phyloP scores from a whole-genome alignment of 2,113 vertebrate species.

The Nothoprocta pentlandii region DNA sequence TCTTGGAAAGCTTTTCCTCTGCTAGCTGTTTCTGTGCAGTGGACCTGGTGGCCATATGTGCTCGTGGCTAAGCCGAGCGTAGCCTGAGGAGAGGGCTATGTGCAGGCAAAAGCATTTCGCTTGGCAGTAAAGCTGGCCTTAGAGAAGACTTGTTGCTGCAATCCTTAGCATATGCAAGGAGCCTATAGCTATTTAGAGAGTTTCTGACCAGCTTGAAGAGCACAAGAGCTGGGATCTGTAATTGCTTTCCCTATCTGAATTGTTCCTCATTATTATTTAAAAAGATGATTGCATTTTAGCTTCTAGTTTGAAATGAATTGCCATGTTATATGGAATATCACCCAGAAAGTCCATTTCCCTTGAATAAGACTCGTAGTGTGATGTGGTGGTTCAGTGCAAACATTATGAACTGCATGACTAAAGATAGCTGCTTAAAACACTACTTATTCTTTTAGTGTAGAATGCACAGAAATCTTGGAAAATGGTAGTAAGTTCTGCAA shows the following conservation, averaged over 20 bases:
- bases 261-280: background rate
- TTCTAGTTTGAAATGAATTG: background rate
- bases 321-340: background rate
- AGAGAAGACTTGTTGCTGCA: background rate
- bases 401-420: constrained; percentile 1
- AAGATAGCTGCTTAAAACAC: constrained; percentile 31
- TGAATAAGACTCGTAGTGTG: background rate
- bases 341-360: background rate
- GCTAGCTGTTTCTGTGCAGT: background rate
- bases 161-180: background rate
- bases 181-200: background rate
- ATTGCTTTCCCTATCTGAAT: background rate
- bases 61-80: background rate
- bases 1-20: background rate
- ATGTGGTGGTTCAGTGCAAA: background rate
- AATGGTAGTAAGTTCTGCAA: constrained; percentile 46
- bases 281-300: background rate
- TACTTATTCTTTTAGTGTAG: constrained; percentile 46
- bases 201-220: background rate
- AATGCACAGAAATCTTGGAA: constrained; percentile 52
- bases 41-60: background rate
- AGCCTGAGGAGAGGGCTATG: background rate
- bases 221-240: background rate
- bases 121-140: background rate
- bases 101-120: background rate